phyloP scores from a whole-genome alignment of 2,797 vertebrate genomes.

The Tokudaia muenninki region DNA sequence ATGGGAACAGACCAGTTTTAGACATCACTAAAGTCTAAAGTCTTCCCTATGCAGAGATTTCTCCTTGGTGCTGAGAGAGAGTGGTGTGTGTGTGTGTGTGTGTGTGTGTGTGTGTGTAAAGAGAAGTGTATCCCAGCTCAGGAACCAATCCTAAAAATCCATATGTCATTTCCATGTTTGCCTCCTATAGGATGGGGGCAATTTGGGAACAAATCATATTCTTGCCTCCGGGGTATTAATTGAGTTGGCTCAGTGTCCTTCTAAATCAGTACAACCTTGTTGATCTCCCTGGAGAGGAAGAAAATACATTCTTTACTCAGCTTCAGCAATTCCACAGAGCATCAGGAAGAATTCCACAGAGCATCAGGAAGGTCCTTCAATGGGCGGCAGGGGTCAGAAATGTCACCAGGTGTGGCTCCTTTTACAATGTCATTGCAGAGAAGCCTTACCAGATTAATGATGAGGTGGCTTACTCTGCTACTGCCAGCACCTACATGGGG shows the following conservation, averaged over 20 bases:
- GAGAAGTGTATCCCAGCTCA: not conserved
- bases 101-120: not conserved
- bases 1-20: not conserved
- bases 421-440: not conserved
- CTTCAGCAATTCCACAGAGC: not conserved
- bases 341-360: not conserved
- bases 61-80: not conserved
- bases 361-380: not conserved
- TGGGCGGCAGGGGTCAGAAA: not conserved
- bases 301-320: not conserved
- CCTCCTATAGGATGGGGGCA: not conserved
- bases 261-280: slow-evolving; percentile 35
- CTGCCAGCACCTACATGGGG: not conserved
- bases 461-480: not conserved
- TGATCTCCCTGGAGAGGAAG: slow-evolving; percentile 44
- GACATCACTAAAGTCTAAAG: not conserved
- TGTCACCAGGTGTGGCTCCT: not conserved
- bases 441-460: not conserved
- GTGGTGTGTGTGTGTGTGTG: too few relatives aligned
- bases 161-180: not conserved
- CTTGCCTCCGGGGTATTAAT: slow-evolving; percentile 14
- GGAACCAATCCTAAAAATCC: not conserved
- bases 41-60: not conserved
- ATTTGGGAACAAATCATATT: slow-evolving; percentile 26
- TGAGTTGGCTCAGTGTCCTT: slow-evolving; percentile 13